These are phyloP conservation scores for Xiphophorus couchianus DNA, from an alignment of 2,113 vertebrate genomes.

Conservation along the genomic window DNA sequence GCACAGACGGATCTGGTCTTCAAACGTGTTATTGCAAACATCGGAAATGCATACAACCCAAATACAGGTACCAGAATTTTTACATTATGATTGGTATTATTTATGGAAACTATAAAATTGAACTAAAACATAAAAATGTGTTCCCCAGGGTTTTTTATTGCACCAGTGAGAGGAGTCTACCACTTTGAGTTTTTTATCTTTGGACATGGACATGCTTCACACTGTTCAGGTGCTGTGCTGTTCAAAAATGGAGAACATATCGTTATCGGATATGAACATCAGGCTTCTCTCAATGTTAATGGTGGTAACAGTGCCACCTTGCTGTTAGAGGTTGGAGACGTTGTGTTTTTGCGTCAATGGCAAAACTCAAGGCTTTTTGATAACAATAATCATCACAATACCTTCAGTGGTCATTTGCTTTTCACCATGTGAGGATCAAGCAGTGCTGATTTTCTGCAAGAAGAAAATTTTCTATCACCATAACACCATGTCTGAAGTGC, in stretches of 20 bases:
- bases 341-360: slow-evolving; percentile 32
- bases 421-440: slow-evolving; percentile 38
- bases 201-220: slow-evolving; percentile 16
- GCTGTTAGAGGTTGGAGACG: slow-evolving; percentile 46
- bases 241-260: slow-evolving; percentile 32
- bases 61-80: slow-evolving; percentile 26
- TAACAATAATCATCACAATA: neutral
- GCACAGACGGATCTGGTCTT: slow-evolving; percentile 32
- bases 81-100: neutral
- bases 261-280: slow-evolving; percentile 14
- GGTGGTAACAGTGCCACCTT: slow-evolving; percentile 27
- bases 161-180: slow-evolving; percentile 52
- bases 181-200: slow-evolving; percentile 44
- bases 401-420: slow-evolving; percentile 52
- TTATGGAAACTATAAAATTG: too few relatives aligned
- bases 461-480: too few relatives aligned
- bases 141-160: slow-evolving; percentile 44
- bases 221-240: slow-evolving; percentile 8
- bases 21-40: slow-evolving; percentile 29
- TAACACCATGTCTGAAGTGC: too few relatives aligned
- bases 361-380: rapidly evolving
- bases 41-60: slow-evolving; percentile 54
- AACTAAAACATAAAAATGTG: too few relatives aligned
- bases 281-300: rapidly evolving
- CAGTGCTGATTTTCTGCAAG: neutral